phyloP scores from a whole-genome alignment of 2,797 vertebrate genomes.

The Typhlichthys eigenmanni region DNA sequence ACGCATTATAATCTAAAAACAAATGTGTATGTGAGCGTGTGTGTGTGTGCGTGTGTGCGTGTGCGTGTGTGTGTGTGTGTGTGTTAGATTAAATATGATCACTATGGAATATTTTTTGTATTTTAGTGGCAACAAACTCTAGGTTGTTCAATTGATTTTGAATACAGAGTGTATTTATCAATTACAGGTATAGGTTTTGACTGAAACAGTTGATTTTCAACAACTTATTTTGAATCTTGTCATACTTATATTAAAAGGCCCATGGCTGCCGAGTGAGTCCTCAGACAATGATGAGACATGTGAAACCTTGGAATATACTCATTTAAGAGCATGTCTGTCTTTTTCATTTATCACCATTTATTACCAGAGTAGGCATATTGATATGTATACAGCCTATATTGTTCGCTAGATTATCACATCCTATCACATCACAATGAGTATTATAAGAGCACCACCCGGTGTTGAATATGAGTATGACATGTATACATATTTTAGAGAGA shows the following conservation, averaged over 20 bases:
- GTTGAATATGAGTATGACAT: conserved; percentile 37
- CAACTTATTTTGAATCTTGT: conserved; percentile 1
- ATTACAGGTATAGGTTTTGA: not conserved
- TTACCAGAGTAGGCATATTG: not conserved
- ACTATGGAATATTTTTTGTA: too few relatives aligned
- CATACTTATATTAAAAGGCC: conserved; percentile 1
- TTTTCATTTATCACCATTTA: not conserved
- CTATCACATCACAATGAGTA: conserved; percentile 14
- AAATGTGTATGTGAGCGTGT: too few relatives aligned
- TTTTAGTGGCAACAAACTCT: not conserved
- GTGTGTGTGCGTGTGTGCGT: too few relatives aligned
- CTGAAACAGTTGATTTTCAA: not conserved
- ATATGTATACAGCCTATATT: not conserved
- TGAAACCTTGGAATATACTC: conserved; percentile 15
- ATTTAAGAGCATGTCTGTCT: conserved; percentile 19
- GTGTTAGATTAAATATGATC: too few relatives aligned
- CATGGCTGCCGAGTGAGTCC: conserved; percentile 38
- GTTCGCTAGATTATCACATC: not conserved
- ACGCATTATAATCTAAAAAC: not conserved
- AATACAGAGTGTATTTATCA: not conserved
- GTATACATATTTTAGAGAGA: not conserved
- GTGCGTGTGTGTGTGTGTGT: too few relatives aligned
- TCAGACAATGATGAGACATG: conserved; percentile 44
- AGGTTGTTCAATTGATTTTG: not conserved
- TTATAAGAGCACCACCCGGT: conserved; percentile 61